Evolutionary conservation across 2,113 vertebrate genomes (phyloP), one percentile per base, ranked within the genome.

Genomic region (Albula goreensis): DNA sequence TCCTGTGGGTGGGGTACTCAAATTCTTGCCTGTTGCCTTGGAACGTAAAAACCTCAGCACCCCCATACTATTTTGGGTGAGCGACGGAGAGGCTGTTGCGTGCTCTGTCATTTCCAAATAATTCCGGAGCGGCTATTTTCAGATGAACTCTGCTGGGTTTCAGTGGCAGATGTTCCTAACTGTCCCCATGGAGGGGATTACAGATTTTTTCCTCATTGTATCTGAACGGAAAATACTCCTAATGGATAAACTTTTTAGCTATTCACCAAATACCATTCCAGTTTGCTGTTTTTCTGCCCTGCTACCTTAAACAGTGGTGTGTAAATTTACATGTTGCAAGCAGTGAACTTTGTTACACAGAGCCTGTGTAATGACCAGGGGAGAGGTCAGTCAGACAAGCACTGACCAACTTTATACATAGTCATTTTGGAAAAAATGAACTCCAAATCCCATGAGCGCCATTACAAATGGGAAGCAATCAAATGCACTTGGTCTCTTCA

Each of bases 1-100:
- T 90, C 78, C 87, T 90, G 84, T 83, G 51, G 83, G 88, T 82
- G 89, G 80, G 86, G 66, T 74, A 19, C 25, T 11, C 17, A 79
- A 41, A 85, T 85, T 89, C 82, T 85, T 88, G 81, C 41, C 48
- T 82, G 83, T 89, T 81, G 41, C 80, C 60, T 41, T 50, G 80
- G 31, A 56, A 88, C 85, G n/a, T 7, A 63, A 80, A 89, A 85
- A 78, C 66, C 80, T 81, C 70, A 60, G 78, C 80, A 85, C 25
- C 83, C 25, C 5, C 9, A 0, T n/a, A 10, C 11, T 49, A 70
- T 70, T 70, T 70, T 70, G 3, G 4, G 5, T 22, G 63, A 25
- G 49, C 2, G 50, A 78, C 25, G 25, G 57, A 50, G 1, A 10
- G 8, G 4, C 12, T 17, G 51, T 56, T 25, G 50, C 41, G n/a